These are phyloP conservation scores for Sclerurus mexicanus DNA, from an alignment of 2,113 vertebrate species.

Conservation along the genomic window DNA sequence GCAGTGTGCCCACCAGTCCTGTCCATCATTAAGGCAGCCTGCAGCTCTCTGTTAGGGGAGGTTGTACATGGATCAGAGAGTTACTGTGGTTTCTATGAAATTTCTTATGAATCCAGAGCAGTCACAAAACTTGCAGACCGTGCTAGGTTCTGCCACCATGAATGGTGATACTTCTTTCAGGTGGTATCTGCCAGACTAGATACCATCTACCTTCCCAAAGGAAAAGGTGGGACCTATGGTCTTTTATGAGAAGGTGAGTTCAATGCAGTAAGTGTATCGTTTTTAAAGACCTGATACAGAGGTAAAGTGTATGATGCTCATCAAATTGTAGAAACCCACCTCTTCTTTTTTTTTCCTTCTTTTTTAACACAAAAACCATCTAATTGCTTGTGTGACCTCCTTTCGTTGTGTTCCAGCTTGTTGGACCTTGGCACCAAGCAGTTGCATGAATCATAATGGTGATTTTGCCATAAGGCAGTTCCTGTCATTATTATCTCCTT, in stretches of 20 bases:
- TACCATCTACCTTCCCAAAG: not conserved
- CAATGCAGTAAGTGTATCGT: fast-evolving
- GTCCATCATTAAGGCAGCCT: not conserved
- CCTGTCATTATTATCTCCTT: not conserved
- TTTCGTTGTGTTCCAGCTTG: not conserved
- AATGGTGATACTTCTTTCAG: not conserved
- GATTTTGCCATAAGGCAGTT: not conserved
- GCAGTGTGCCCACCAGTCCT: not conserved
- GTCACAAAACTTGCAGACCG: not conserved
- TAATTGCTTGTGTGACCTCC: not conserved
- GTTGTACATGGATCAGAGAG: not conserved
- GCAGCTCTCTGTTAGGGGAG: too few relatives aligned
- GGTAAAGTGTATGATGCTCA: not conserved
- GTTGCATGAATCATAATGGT: not conserved
- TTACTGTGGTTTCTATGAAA: not conserved
- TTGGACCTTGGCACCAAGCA: not conserved
- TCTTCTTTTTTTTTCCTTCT: not conserved
- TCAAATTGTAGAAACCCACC: not conserved
- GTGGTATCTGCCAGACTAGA: not conserved
- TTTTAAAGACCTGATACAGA: not conserved
- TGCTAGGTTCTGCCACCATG: not conserved
- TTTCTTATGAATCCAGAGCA: not conserved
- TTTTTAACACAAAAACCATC: not conserved
- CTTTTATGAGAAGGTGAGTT: not conserved
- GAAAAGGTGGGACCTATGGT: not conserved